These are phyloP conservation scores for Poliocrania exsul DNA, from an alignment of 2,797 vertebrate genomes.

Conservation along the genomic window DNA sequence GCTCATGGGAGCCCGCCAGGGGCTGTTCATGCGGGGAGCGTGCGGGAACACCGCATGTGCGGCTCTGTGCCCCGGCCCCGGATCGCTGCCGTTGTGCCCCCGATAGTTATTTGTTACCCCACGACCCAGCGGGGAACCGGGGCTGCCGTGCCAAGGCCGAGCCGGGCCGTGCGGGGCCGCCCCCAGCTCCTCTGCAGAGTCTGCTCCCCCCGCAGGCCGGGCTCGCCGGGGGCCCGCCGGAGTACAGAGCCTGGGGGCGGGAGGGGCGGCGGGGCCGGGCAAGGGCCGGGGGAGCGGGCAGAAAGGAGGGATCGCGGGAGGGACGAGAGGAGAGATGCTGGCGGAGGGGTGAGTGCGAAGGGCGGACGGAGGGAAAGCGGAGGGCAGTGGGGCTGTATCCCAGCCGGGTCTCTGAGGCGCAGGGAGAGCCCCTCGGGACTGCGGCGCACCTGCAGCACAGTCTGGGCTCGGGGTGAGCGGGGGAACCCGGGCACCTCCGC, in stretches of 20 bases:
- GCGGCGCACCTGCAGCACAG: not conserved
- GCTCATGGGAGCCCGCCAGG: not conserved
- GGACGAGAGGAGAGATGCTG: conserved; percentile 7
- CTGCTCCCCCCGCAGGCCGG: not conserved
- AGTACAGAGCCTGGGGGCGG: not conserved
- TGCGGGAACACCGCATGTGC: not conserved
- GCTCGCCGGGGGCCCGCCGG: not conserved
- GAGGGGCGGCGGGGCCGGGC: not conserved
- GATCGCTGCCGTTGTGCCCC: not conserved
- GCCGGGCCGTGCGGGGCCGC: not conserved
- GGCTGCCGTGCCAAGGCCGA: not conserved
- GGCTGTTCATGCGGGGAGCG: not conserved
- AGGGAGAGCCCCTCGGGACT: not conserved
- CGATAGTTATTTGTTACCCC: not conserved
- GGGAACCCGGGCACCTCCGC: not conserved
- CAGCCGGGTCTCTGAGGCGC: not conserved
- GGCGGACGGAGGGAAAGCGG: not conserved
- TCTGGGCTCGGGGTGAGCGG: not conserved
- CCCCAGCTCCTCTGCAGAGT: not conserved
- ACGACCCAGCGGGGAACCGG: not conserved
- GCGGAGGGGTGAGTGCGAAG: not conserved
- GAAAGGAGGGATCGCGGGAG: conserved; percentile 32
- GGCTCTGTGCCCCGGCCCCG: not conserved
- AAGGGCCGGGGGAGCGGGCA: not conserved
- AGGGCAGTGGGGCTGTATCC: not conserved